phyloP scores from a whole-genome alignment of 2,797 vertebrate species.

The Enteromius paludinosus region DNA sequence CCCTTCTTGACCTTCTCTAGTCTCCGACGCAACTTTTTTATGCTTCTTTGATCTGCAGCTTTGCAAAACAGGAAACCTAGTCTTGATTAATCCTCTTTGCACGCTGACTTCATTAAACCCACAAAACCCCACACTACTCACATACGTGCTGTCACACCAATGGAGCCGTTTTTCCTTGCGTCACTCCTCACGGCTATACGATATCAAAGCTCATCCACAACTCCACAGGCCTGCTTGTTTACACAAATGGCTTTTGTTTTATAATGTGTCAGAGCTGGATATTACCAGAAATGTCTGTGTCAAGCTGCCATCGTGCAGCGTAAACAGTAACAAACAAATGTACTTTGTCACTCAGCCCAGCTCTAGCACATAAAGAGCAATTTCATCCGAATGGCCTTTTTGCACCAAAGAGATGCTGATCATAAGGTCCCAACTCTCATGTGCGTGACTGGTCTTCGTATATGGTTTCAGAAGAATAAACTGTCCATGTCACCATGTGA shows the following conservation, averaged over 20 bases:
- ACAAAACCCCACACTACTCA: constrained; percentile 21
- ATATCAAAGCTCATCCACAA: constrained; percentile 52
- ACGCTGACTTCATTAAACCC: constrained; percentile 55
- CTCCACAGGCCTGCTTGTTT: constrained; percentile 38
- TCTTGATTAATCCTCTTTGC: constrained; percentile 50
- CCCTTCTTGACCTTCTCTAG: constrained; percentile 38
- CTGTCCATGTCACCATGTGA: constrained; percentile 70
- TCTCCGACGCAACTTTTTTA: constrained; percentile 25
- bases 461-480: constrained; percentile 44
- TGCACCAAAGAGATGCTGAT: background rate
- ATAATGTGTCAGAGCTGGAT: constrained; percentile 37
- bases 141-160: constrained; percentile 19
- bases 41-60: constrained; percentile 43
- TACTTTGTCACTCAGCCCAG: constrained; percentile 17
- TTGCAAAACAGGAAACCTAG: constrained; percentile 35
- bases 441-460: background rate
- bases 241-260: constrained; percentile 44
- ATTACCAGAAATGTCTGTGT: constrained; percentile 53
- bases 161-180: constrained; percentile 28
- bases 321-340: constrained; percentile 57
- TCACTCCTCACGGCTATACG: constrained; percentile 42
- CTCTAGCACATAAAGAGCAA: constrained; percentile 33
- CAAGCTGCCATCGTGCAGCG: constrained; percentile 43
- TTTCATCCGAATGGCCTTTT: constrained; percentile 13
- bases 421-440: constrained; percentile 6